Base-by-base conservation (phyloP, 2,113 vertebrate species). In the Sitta europaea region DNA sequence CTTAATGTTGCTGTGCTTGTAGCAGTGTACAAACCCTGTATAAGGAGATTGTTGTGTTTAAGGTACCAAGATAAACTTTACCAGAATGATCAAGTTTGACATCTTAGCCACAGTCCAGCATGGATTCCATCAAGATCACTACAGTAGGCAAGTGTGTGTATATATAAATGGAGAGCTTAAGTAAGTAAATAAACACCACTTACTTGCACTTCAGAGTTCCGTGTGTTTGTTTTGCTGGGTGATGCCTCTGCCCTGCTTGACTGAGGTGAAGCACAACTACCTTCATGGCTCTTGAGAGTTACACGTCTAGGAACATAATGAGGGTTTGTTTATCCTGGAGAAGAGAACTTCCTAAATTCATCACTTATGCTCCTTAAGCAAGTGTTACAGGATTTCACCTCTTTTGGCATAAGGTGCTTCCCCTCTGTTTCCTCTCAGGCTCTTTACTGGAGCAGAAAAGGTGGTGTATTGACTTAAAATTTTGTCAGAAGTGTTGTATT, bases 231-330 rank as follows among this genome's bases (percentile, higher is more conserved):
- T 93, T 86, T 79, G 40, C 53, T 3, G 5, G 25, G 16, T 25
- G 18, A 18, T 88, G 18, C 19, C 50, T 79, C 35, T 85, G 53
- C 88, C 28, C 53, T 71, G 9, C 36, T 65, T 2, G 2, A 18
- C 28, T 59, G 62, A 75, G 28, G 57, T 2, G 1, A 85, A 67
- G 40, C n/a, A 45, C 27, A 91, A 6, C 19, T n/a, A 35, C 25
- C 12, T 55, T 17, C 0, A 1, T 35, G 57, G 31, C 33, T 86
- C 33, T 48, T 61, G 31, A 63, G 14, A 55, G 58, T 59, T 75
- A 14, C 1, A 2, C 0, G 0, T 27, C 40, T 50, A 43, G 33
- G n/a, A 38, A 8, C 5, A 0, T 42, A n/a, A 51, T 0, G 1
- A 74, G n/a, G 21, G 11, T 77, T 81, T 94, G 10, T n/a, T 11